Base-by-base conservation (phyloP, 2,113 vertebrate species). In the Stomatorhinus ivindoensis region DNA sequence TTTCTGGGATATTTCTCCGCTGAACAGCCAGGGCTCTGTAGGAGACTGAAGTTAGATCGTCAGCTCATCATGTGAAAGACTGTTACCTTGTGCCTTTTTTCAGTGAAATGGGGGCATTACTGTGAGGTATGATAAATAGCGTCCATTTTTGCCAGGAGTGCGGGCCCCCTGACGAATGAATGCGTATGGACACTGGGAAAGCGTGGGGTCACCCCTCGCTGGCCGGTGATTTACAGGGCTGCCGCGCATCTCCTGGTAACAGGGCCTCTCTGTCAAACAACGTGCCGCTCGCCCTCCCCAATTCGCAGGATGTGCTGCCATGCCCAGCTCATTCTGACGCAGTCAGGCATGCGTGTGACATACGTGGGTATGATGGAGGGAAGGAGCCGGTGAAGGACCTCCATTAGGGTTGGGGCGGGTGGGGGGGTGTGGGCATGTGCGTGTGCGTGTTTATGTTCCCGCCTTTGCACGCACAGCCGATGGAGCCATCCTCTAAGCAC, bases 231-330 rank as follows among this genome's bases (percentile, higher is more conserved):
- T 50, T 69, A 86, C 58, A 86, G 55, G 80, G 46, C 47, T 86
- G 51, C 80, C 44, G 44, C 55, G 4, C 47, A 84, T 13, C 55
- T 65, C 44, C 51, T 31, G 83, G 82, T 85, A 86, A 89, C 84
- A 48, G 82, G 39, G 17, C 50, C 89, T 48, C 51, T 89, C 85
- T 46, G 85, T 89, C 89, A 89, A 47, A 44, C 76, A 42, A n/a
- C 7, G 46, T 15, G 24, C 58, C 1, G 58, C n/a, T 27, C 3
- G 8, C n/a, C 24, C 58, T 27, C 58, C 58, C 3, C n/a, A 27
- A 11, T n/a, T 31, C 10, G 31, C n/a, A 0, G 10, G 8, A 17
- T 8, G 19, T 17, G 87, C 19, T 11, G 35, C 53, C 9, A 5
- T 19, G 17, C 11, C 53, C 39, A 7, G 21, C 15, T 65, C 31